Conservation (phyloP, 2,888 invertebrate species). For the Pyrocoelia pectoralis region DNA sequence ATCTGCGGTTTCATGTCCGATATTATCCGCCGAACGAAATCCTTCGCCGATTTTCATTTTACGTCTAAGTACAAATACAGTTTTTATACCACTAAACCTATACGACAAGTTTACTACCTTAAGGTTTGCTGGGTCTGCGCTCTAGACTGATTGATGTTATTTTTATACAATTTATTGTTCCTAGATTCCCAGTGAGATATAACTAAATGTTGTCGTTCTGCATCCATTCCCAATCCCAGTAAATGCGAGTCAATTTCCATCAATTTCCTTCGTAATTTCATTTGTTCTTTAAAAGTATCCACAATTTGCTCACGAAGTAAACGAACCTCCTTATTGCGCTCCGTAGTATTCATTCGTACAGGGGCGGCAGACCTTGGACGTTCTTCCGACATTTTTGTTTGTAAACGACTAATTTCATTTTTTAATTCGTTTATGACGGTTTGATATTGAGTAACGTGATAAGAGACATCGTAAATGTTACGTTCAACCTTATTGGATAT, state of each 20-base stretch:
- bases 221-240: conserved; percentile 85
- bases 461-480: conserved; percentile 61
- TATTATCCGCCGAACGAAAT: conserved; percentile 56
- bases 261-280: conserved; percentile 84
- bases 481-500: conserved; percentile 85
- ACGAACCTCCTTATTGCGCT: conserved; percentile 61
- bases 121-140: conserved; percentile 70
- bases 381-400: conserved; percentile 82
- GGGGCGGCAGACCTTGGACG: conserved; percentile 64
- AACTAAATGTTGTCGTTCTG: conserved; percentile 86
- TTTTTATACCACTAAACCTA: no score
- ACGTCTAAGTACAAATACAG: conserved; percentile 38
- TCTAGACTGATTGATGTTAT: conserved; percentile 63
- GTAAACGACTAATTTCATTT: conserved; percentile 82
- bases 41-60: conserved; percentile 33
- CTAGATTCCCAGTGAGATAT: conserved; percentile 90
- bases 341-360: conserved; percentile 51
- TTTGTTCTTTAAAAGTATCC: conserved; percentile 90
- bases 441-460: conserved; percentile 86
- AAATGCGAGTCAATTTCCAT: conserved; percentile 93
- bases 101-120: no score
- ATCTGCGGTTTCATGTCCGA: conserved; percentile 50
- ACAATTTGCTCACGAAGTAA: conserved; percentile 85
- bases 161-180: conserved; percentile 77
- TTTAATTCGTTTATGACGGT: conserved; percentile 83